Evolutionary conservation across 2,797 vertebrate genomes (phyloP), one percentile per base, ranked within the genome.

Genomic region (Schizothorax lantsangensis): DNA sequence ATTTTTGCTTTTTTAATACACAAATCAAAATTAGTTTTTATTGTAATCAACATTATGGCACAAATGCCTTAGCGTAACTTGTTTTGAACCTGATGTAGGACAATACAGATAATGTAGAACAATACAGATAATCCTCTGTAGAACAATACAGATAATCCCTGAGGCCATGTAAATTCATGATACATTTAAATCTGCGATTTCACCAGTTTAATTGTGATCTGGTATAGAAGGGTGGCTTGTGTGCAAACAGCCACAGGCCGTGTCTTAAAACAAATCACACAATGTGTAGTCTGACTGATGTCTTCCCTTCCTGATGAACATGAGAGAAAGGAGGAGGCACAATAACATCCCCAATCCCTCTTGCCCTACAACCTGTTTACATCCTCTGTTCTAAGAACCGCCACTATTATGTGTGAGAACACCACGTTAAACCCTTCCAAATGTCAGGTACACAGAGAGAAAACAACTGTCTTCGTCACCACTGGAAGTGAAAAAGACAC

Each of bases 321-420:
- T 84, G 72, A 77, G 52, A 64, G 9, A 49, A 75, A 83, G 49
- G 17, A 78, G 79, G 77, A 62, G 68, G 81, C 85, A 88, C 90
- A 91, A 88, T 89, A 89, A 57, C 91, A 87, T 88, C 86, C 91
- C 81, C 83, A 88, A 90, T 90, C 79, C 52, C 36, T 7, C 86
- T 89, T 92, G 82, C 89, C 88, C 91, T 88, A 90, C 89, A 92
- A 89, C 91, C 90, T 93, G 92, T 93, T 95, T 92, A 92, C 91
- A 84, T 86, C 86, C 87, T 89, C 81, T 79, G 66, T 87, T 87
- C 81, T 79, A n/a, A 87, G 86, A 87, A 87, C 6, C 0, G 78
- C 54, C 45, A 62, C 64, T 57, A 83, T 71, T 66, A 84, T 84
- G 75, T 87, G 86, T 87, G 86, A 52, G 86, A 87, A 87, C 81